Percentiles rank a stretch among this genome's conserved stretches.
Evolutionary conservation across 2,113 vertebrate genomes (phyloP).

Genomic region (Podarcis muralis): DNA sequence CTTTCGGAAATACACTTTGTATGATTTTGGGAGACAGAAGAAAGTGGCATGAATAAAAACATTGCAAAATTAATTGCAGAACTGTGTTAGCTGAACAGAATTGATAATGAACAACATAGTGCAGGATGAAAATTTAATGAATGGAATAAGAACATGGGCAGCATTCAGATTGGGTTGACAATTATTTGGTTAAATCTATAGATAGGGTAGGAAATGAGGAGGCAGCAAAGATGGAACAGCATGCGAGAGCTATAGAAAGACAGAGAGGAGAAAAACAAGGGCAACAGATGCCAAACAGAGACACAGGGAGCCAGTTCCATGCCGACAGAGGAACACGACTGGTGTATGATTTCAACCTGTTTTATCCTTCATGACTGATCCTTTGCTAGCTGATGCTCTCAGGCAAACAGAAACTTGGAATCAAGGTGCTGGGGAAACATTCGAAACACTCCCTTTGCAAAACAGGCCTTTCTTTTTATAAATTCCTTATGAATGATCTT

Average conservation of each 20-base stretch:
- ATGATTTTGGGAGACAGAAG: slow-evolving; percentile 27
- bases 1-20: slow-evolving; percentile 32
- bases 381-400: no score
- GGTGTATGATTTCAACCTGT: no score
- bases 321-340: no score
- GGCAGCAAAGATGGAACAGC: not conserved
- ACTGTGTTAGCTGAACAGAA: slow-evolving; percentile 43
- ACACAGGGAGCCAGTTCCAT: not conserved
- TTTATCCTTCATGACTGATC: no score
- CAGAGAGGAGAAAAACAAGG: not conserved
- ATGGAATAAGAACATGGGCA: slow-evolving; percentile 14
- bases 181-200: not conserved
- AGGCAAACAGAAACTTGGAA: no score
- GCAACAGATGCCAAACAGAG: not conserved
- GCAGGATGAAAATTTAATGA: slow-evolving; percentile 48
- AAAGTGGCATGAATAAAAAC: slow-evolving; percentile 46
- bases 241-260: not conserved
- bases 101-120: slow-evolving; percentile 38
- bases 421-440: no score
- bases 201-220: not conserved
- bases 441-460: no score
- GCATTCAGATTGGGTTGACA: not conserved
- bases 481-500: not conserved
- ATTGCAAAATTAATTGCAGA: slow-evolving; percentile 57
- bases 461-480: not conserved